Evolutionary conservation across 2,797 vertebrate species (phyloP).

Genomic region (Microchirus variegatus): DNA sequence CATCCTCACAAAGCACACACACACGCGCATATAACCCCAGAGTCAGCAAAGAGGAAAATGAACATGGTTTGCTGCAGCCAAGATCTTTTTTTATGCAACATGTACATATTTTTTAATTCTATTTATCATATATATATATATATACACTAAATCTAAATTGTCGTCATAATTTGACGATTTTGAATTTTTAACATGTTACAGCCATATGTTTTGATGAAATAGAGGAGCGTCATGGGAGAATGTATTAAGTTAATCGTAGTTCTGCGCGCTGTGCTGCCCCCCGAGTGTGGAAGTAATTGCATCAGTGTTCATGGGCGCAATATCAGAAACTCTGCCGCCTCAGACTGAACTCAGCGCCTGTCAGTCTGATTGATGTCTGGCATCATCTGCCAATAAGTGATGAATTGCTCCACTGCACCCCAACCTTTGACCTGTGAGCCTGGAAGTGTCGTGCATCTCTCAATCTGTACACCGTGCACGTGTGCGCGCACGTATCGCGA

Average conservation of each 20-base stretch:
- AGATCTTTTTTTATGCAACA: not conserved
- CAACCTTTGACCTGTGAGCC: slow-evolving; percentile 61
- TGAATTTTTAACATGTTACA: too few relatives aligned
- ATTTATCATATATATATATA: too few relatives aligned
- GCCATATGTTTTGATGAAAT: slow-evolving; percentile 16
- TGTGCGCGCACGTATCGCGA: not conserved
- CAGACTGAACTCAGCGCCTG: slow-evolving; percentile 33
- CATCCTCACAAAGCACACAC: not conserved
- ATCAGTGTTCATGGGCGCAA: slow-evolving; percentile 58
- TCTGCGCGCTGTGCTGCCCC: slow-evolving; percentile 30
- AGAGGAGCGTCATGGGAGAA: slow-evolving; percentile 31
- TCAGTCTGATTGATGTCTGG: slow-evolving; percentile 64
- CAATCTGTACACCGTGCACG: slow-evolving; percentile 34
- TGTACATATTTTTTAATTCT: too few relatives aligned
- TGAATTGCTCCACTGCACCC: slow-evolving; percentile 31
- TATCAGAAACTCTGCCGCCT: slow-evolving; percentile 10
- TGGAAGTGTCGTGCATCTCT: slow-evolving; percentile 45
- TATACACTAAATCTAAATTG: too few relatives aligned
- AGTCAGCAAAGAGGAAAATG: slow-evolving; percentile 30
- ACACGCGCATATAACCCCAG: slow-evolving; percentile 6
- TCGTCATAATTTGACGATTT: not conserved
- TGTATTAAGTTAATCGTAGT: slow-evolving; percentile 39
- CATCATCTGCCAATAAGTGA: slow-evolving; percentile 62
- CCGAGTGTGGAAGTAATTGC: slow-evolving; percentile 60
- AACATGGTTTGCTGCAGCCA: not conserved